Percentiles rank a stretch among this genome's conserved stretches.
These are phyloP conservation scores for Eira barbara DNA, from an alignment of 2,113 vertebrate genomes.

Conservation along the genomic window DNA sequence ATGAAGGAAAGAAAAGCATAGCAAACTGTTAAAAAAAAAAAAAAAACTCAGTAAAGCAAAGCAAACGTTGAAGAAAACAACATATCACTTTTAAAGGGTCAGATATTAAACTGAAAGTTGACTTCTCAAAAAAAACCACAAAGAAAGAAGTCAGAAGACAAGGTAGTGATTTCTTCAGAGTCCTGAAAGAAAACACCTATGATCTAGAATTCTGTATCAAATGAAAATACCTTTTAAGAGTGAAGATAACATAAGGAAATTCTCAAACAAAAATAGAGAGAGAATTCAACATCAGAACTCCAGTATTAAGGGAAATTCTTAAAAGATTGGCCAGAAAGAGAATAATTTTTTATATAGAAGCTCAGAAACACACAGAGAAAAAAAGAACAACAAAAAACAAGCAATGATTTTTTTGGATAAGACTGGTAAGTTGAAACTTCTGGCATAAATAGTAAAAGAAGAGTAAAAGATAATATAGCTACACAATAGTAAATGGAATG, in stretches of 20 bases:
- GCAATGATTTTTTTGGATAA: not conserved
- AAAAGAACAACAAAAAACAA: not conserved
- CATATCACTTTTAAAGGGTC: not conserved
- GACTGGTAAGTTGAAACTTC: not conserved
- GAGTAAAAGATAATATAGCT: not conserved
- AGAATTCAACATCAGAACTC: not conserved
- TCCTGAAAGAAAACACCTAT: not conserved
- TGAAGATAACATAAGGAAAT: not conserved
- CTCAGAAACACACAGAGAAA: not conserved
- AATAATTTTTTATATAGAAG: not conserved
- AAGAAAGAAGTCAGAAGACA: not conserved
- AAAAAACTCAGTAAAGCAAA: not conserved
- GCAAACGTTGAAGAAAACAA: not conserved
- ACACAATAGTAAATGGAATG: not conserved
- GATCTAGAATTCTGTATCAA: not conserved
- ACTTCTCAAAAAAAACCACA: not conserved
- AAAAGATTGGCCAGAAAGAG: not conserved
- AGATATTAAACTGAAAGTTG: not conserved
- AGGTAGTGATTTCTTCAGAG: not conserved
- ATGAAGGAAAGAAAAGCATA: not conserved
- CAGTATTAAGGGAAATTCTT: not conserved
- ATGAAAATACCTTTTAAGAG: not conserved
- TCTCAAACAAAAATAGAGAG: not conserved
- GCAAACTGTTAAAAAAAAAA: not conserved
- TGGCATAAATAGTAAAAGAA: not conserved